phyloP scores from a whole-genome alignment of 2,797 vertebrate species.

The Ctenosaura bakeri region DNA sequence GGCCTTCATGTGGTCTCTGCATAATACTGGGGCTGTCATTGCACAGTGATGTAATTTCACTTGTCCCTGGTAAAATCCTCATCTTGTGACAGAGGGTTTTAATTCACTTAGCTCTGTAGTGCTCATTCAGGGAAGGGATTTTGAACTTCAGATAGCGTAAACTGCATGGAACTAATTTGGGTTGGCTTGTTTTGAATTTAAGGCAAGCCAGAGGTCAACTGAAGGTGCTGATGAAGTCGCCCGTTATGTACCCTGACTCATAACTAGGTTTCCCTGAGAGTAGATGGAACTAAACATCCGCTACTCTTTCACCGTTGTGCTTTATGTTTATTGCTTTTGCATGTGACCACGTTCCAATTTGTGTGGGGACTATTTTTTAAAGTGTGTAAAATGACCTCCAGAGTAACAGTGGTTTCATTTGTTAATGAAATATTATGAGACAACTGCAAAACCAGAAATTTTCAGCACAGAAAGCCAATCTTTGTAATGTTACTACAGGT shows the following conservation, averaged over 20 bases:
- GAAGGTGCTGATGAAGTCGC: constrained; percentile 13
- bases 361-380: neutral
- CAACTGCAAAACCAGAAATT: neutral
- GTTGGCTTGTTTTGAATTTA: constrained; percentile 56
- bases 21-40: constrained; percentile 52
- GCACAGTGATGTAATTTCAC: constrained; percentile 57
- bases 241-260: constrained; percentile 19
- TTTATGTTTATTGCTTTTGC: neutral
- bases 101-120: constrained; percentile 41
- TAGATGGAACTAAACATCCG: neutral
- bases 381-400: neutral
- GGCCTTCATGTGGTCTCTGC: constrained; percentile 53
- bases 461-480: neutral
- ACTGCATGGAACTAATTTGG: constrained; percentile 37
- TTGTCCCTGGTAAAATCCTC: constrained; percentile 50
- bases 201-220: constrained; percentile 38
- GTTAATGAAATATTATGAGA: constrained; percentile 16
- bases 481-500: neutral
- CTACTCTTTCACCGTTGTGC: neutral
- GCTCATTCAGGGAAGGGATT: constrained; percentile 35
- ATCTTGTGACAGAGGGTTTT: constrained; percentile 48
- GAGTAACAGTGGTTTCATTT: neutral
- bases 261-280: neutral
- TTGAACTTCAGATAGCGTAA: constrained; percentile 55
- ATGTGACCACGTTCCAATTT: neutral